Conservation (phyloP, 2,113 vertebrate species). For the Sclerurus mexicanus region DNA sequence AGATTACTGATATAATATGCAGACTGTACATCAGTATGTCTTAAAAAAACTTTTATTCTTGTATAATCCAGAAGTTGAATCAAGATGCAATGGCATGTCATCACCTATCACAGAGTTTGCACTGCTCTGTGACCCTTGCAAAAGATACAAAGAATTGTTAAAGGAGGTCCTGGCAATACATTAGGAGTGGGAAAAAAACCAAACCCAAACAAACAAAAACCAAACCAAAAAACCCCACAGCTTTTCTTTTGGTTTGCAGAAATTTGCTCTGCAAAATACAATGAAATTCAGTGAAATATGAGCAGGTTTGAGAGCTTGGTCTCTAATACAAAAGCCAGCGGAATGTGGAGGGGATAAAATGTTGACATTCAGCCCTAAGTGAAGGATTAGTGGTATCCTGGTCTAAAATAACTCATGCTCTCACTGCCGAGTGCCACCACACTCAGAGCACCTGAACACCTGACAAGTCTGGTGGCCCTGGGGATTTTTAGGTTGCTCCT, state of each 20-base stretch:
- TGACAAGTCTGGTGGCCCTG: not conserved
- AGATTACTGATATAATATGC: not conserved
- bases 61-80: not conserved
- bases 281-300: not conserved
- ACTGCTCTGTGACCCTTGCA: not conserved
- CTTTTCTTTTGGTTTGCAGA: not conserved
- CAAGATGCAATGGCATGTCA: not conserved
- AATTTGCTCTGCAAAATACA: not conserved
- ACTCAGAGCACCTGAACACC: not conserved
- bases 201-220: not conserved
- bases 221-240: accelerated
- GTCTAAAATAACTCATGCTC: not conserved
- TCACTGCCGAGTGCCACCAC: not conserved
- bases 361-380: not conserved
- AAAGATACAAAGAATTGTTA: not conserved
- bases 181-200: not conserved
- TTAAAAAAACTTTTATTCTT: not conserved
- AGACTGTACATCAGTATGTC: not conserved
- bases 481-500: not conserved
- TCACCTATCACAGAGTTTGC: not conserved
- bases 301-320: not conserved
- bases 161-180: not conserved
- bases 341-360: not conserved
- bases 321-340: not conserved
- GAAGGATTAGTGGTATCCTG: not conserved